Evolutionary conservation across 2,113 vertebrate genomes (phyloP).

Genomic region (Camelus dromedarius): DNA sequence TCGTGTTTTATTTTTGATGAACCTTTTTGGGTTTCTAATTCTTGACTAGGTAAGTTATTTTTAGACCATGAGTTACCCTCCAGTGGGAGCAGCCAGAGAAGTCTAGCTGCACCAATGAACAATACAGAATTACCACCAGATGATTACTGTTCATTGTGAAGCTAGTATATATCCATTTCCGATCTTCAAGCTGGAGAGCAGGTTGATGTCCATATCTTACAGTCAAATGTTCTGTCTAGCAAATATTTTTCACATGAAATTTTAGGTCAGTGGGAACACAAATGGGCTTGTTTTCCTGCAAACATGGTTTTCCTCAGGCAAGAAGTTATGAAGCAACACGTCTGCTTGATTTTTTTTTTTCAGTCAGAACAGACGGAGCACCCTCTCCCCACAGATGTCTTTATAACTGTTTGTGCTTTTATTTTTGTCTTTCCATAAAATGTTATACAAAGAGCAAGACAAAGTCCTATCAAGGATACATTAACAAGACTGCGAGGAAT

Average conservation of each 20-base stretch:
- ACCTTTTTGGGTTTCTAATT: not conserved
- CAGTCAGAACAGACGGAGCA: conserved; percentile 8
- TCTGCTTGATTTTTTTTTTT: not conserved
- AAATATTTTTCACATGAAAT: not conserved
- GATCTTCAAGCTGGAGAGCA: not conserved
- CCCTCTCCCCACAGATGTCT: conserved; percentile 48
- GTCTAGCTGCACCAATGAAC: not conserved
- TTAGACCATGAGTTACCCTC: not conserved
- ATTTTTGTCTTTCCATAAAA: conserved; percentile 43
- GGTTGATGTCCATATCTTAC: not conserved
- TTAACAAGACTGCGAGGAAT: not conserved
- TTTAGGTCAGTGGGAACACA: not conserved
- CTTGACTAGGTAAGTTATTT: not conserved
- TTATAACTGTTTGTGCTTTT: conserved; percentile 54
- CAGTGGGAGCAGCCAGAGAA: not conserved
- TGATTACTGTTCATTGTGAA: not conserved
- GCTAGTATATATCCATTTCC: not conserved
- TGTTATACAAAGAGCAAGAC: conserved; percentile 28
- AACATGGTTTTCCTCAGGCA: not conserved
- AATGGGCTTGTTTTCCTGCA: not conserved
- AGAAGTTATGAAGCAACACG: not conserved
- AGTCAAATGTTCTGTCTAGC: not conserved
- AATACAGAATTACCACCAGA: not conserved
- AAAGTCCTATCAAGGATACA: conserved; percentile 18
- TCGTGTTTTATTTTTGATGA: not conserved